phyloP scores from a whole-genome alignment of 2,888 invertebrate species.

The Ornithoptera priamus region DNA sequence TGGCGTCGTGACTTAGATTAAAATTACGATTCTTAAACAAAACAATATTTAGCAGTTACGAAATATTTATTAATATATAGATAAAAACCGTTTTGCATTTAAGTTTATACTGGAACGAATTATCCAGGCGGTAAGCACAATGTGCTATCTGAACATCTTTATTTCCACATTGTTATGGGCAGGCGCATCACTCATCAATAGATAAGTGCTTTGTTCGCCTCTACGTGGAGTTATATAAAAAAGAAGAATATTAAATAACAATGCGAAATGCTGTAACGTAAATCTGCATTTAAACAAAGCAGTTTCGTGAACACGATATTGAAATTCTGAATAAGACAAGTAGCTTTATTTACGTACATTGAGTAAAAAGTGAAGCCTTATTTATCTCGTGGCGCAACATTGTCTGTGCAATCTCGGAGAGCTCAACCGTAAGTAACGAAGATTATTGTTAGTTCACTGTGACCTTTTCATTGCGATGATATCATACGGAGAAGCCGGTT shows the following conservation, averaged over 20 bases:
- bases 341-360: slow-evolving; percentile 19
- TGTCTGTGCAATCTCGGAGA: slow-evolving; percentile 16
- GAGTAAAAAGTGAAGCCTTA: slow-evolving; percentile 28
- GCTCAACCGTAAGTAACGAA: slow-evolving; percentile 17
- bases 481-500: slow-evolving; percentile 32
- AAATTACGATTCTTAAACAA: slow-evolving; percentile 12
- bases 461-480: slow-evolving; percentile 31
- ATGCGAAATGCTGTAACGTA: not conserved
- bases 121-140: not conserved
- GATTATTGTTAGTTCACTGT: slow-evolving; percentile 26
- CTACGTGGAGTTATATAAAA: not conserved
- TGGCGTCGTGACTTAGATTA: slow-evolving; percentile 31
- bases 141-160: not conserved
- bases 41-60: not conserved
- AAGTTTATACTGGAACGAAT: too few species aligned
- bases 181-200: not conserved
- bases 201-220: not conserved
- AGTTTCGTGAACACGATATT: slow-evolving; percentile 10
- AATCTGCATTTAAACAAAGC: slow-evolving; percentile 8
- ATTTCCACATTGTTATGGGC: not conserved
- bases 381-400: slow-evolving; percentile 30
- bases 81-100: too few species aligned
- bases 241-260: not conserved
- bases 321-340: slow-evolving; percentile 19
- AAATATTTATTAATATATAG: too few species aligned